These are phyloP conservation scores for Sebastes kiyomatsui DNA, from an alignment of 2,797 vertebrate genomes.

Conservation along the genomic window DNA sequence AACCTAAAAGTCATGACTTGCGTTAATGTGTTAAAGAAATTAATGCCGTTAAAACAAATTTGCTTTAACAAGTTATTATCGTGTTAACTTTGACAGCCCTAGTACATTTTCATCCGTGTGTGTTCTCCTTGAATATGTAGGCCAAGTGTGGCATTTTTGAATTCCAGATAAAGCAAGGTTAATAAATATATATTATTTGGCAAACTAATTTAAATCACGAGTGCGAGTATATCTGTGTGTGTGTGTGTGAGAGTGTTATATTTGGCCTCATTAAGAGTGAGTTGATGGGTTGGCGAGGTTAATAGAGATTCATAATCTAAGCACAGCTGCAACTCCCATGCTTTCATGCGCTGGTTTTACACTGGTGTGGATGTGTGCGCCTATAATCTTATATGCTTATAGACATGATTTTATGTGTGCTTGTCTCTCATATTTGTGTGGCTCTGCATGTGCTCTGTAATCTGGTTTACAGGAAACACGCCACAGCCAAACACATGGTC, in stretches of 20 bases:
- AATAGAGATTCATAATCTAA: constrained; percentile 80
- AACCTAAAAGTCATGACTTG: too few relatives aligned
- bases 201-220: constrained; percentile 54
- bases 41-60: too few relatives aligned
- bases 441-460: constrained; percentile 67
- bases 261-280: constrained; percentile 71
- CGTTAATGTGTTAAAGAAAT: too few relatives aligned
- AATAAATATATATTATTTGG: constrained; percentile 43
- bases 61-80: too few relatives aligned
- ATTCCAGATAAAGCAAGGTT: constrained; percentile 37
- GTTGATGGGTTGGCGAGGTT: constrained; percentile 73
- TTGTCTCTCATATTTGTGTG: constrained; percentile 54
- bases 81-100: too few relatives aligned
- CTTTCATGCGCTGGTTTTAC: constrained; percentile 48
- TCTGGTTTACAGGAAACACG: constrained; percentile 74
- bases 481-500: constrained; percentile 71
- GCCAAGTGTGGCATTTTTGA: constrained; percentile 50
- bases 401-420: constrained; percentile 48
- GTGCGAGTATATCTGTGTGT: background rate
- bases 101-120: constrained; percentile 12
- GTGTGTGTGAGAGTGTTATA: constrained; percentile 40
- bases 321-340: constrained; percentile 68
- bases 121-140: constrained; percentile 42
- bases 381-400: constrained; percentile 55
- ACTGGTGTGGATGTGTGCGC: constrained; percentile 37